Evolutionary conservation across 2,113 vertebrate species (phyloP), one percentile per base, ranked within the genome.

Genomic region (Ondatra zibethicus): DNA sequence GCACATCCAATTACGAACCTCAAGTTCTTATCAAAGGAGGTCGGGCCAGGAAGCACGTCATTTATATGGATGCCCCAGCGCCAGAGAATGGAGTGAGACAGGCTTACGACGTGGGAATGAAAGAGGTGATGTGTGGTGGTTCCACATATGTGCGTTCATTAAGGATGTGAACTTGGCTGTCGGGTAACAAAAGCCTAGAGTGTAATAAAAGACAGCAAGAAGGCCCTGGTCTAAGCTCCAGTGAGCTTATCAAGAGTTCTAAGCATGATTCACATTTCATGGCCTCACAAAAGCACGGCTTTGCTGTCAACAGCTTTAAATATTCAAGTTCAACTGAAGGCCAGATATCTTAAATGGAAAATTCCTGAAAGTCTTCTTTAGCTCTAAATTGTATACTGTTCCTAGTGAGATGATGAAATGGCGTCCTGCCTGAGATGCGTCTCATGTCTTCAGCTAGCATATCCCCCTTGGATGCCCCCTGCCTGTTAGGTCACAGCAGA

Each of bases 11-110:
- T 97, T 98, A 99, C 85, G 99, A 99, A 98, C 99, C 99, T 61
- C 99, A 99, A 95, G 98, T 99, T 88, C 98, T 99, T 94, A 99
- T 99, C 96, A 99, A 98, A 95, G 99, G 99, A 8, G 99, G 99
- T 45, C 96, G 87, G 55, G 85, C 98, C 55, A 99, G 98, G 78
- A 99, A 99, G 96, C 70, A 99, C 23, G 98, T 99, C 63, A 99
- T 99, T 94, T 99, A 99, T 76, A 98, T 95, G 3, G 99, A 99
- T 5, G 88, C 98, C 2, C 97, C 98, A 0, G 97, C 99, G 2
- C 99, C 99, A 9, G 96, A 98, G 96, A 99, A 99, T 0, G 98
- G 99, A 72, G 72, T 99, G 93, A 98, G 96, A 81, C 98, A 97
- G 39, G 98, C 98, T 8, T 98, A 99, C 0, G 95, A 98, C 97